Base-by-base conservation (phyloP, 2,888 invertebrate species). In the Teleiodes luculella region DNA sequence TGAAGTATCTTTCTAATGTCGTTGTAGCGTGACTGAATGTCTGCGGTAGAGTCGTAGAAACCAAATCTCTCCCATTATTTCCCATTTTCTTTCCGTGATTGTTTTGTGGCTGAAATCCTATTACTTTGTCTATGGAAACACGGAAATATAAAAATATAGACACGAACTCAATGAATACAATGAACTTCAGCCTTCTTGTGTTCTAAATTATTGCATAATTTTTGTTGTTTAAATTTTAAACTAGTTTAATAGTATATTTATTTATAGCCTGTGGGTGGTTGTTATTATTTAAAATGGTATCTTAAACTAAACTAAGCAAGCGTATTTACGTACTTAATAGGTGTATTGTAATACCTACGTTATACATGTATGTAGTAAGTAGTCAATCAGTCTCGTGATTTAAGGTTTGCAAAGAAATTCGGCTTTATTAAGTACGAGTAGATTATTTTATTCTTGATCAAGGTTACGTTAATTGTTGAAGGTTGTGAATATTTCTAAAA, bases 1-100 rank as follows among this genome's bases (percentile, higher is more conserved):
- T n/a, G n/a, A 6, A 24, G 24, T 24, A 3, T 24, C 6, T 24
- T 24, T 6, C 24, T 24, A 24, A 4, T 24, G 24, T 24, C 3
- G 3, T 24, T 24, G 6, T 14, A 16, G 16, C 24, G 41, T 41
- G 41, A 41, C 18, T 10, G 24, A 18, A 24, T 24, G 24, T 41
- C 20, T 5, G 43, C 20, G 43, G 43, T 43, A n/a, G 20, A 39
- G 35, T 43, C 18, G 43, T 43, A n/a, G 20, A 39, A 24, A 52
- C 18, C n/a, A 36, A n/a, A 37, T 36, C 18, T 16, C 16, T 13
- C 52, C n/a, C n/a, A 14, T 7, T 39, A 39, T 43, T 57, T 53
- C 57, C 53, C 51, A 43, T 57, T 57, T 55, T 52, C 55, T 14
- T 51, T 48, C 18, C 11, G 49, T 41, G 45, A 28, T 55, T 52